A percentile compares a stretch with the other conserved stretches of the same genome.
Evolutionary conservation across 1,140 invertebrate species (phyloP).

Genomic region (Macrocentrus cingulum): DNA sequence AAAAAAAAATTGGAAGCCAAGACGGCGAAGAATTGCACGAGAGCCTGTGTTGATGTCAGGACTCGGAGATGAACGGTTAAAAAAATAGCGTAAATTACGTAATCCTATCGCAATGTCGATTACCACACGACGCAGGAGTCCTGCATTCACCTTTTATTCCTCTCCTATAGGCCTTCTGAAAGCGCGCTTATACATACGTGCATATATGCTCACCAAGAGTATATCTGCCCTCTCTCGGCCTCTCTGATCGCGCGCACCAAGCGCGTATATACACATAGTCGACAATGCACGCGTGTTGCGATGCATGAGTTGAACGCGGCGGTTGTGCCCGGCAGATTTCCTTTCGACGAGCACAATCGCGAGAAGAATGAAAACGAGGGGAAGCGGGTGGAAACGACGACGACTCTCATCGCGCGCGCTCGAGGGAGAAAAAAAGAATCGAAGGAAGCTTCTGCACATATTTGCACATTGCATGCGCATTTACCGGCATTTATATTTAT

Average conservation of each 20-base stretch:
- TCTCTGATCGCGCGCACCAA: not conserved
- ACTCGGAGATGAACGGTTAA: slow-evolving; percentile 3
- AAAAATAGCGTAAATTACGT: slow-evolving; percentile 24
- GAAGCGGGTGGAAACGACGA: slow-evolving; percentile 1
- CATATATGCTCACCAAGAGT: slow-evolving; percentile 1
- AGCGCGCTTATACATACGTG: slow-evolving; percentile 2
- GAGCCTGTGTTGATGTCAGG: not conserved
- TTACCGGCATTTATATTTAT: too few relatives aligned
- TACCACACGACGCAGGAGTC: slow-evolving; percentile 23
- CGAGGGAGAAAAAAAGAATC: slow-evolving; percentile 5
- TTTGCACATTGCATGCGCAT: not conserved
- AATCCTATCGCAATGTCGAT: slow-evolving; percentile 27
- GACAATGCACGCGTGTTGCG: not conserved
- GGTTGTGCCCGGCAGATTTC: slow-evolving; percentile 35
- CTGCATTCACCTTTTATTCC: slow-evolving; percentile 30
- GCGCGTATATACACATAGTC: slow-evolving; percentile 2
- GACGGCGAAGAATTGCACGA: not conserved
- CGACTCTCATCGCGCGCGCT: not conserved
- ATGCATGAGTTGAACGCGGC: slow-evolving; percentile 7
- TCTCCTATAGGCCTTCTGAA: slow-evolving; percentile 17
- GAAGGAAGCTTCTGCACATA: not conserved
- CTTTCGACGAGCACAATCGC: slow-evolving; percentile 38
- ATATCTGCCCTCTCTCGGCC: slow-evolving; percentile 4
- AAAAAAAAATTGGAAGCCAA: slow-evolving; percentile 5
- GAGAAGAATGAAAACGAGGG: slow-evolving; percentile 33